Percentiles rank a stretch among this genome's conserved stretches.
phyloP scores from a whole-genome alignment of 2,797 vertebrate species.

The Fundulus diaphanus region DNA sequence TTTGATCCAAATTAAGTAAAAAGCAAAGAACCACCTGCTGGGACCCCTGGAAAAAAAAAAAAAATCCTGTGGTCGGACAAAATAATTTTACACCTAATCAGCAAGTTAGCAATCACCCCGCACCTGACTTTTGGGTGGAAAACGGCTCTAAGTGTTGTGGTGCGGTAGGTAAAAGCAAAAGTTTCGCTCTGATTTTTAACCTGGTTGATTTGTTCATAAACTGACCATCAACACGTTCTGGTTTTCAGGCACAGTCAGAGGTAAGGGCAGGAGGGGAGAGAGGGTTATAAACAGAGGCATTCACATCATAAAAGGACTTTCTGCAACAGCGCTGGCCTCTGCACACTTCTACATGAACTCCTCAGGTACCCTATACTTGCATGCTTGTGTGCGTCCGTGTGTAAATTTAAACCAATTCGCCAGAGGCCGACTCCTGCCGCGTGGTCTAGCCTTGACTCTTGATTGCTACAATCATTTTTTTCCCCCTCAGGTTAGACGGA shows the following conservation, averaged over 20 bases:
- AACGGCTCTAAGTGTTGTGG: background rate
- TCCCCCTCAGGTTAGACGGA: constrained; percentile 21
- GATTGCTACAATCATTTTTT: constrained; percentile 66
- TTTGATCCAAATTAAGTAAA: constrained; percentile 10
- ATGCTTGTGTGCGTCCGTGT: constrained; percentile 27
- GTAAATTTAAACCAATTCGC: constrained; percentile 60
- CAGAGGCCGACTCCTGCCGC: constrained; percentile 41
- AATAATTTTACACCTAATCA: constrained; percentile 30
- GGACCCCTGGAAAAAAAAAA: constrained; percentile 3
- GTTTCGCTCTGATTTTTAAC: constrained; percentile 46
- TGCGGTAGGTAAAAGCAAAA: background rate
- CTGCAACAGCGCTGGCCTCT: constrained; percentile 20
- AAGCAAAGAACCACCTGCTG: background rate
- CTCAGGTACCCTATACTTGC: constrained; percentile 17
- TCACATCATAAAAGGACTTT: constrained; percentile 41
- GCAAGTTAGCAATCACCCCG: constrained; percentile 36
- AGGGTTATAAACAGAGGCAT: constrained; percentile 34
- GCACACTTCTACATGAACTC: constrained; percentile 25
- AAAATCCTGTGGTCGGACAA: constrained; percentile 19
- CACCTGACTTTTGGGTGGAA: background rate
- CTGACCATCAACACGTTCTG: constrained; percentile 33
- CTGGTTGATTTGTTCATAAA: constrained; percentile 29
- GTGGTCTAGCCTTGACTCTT: constrained; percentile 48
- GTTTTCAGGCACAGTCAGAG: constrained; percentile 18
- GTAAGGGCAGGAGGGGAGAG: constrained; percentile 18